phyloP scores from a whole-genome alignment of 64 coral and sea anemone species.

The Stylophora pistillata region DNA sequence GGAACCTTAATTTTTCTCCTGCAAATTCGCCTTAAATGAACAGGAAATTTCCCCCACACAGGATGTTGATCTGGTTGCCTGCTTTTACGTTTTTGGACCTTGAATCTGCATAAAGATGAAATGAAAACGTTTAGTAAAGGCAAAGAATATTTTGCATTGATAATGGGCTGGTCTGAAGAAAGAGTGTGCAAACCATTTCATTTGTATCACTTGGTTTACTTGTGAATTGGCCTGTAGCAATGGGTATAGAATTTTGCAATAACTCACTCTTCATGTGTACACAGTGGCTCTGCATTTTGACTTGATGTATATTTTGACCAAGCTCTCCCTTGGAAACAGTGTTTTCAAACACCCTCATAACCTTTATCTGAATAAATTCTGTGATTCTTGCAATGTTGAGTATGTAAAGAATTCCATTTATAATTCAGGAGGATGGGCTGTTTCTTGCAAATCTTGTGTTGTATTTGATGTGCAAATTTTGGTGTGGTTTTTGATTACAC shows the following conservation, averaged over 20 bases:
- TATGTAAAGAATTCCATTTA: background rate
- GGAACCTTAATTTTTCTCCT: background rate
- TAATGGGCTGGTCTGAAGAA: background rate
- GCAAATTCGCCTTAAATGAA: slow-evolving; percentile 23
- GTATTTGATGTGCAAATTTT: slow-evolving; percentile 11
- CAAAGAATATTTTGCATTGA: slow-evolving; percentile 7
- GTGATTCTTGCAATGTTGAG: background rate
- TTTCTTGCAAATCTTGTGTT: background rate
- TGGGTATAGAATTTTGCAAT: slow-evolving; percentile 3
- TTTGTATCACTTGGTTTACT: background rate
- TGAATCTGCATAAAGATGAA: slow-evolving; percentile 38
- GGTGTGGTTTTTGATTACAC: background rate
- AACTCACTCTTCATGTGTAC: background rate
- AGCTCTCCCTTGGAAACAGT: background rate
- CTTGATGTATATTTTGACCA: background rate
- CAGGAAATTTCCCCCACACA: slow-evolving; percentile 55
- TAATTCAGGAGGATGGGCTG: background rate
- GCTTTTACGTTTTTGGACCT: background rate
- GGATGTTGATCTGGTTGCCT: slow-evolving; percentile 13
- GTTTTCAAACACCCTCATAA: background rate
- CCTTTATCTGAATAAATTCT: background rate
- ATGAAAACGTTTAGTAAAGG: slow-evolving; percentile 1
- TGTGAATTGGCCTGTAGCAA: background rate
- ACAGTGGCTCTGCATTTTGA: background rate
- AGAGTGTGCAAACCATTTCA: background rate